Evolutionary conservation across 2,797 vertebrate species (phyloP).

Genomic region (Thripadectes ignobilis): DNA sequence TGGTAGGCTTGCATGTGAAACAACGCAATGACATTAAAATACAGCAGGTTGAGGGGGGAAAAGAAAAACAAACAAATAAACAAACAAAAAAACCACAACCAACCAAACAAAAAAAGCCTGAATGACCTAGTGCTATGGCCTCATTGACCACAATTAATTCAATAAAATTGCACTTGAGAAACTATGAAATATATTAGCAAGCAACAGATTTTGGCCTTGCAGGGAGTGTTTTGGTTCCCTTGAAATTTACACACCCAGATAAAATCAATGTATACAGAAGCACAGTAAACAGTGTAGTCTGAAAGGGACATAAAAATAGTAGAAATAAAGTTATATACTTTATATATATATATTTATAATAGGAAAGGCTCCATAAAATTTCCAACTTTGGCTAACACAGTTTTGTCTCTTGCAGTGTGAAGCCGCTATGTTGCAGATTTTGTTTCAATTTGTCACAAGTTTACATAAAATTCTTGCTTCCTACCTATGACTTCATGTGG

Average conservation of each 20-base stretch:
- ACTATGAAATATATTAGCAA: not conserved
- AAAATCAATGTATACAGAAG: not conserved
- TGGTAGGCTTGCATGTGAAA: not conserved
- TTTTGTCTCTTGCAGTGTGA: not conserved
- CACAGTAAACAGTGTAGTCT: not conserved
- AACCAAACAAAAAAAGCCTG: too few relatives aligned
- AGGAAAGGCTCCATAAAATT: not conserved
- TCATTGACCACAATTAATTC: not conserved
- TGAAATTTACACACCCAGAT: rapidly evolving
- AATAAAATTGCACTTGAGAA: not conserved
- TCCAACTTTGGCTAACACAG: not conserved
- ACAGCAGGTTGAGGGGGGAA: rapidly evolving
- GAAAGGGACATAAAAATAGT: not conserved
- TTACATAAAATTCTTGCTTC: not conserved
- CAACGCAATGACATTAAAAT: not conserved
- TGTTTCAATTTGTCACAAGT: not conserved
- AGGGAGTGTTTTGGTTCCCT: not conserved
- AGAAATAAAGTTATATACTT: too few relatives aligned
- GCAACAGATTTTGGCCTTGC: not conserved
- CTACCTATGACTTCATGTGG: not conserved
- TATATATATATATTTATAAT: not conserved
- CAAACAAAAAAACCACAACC: too few relatives aligned
- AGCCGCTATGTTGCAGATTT: not conserved
- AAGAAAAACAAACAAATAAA: too few relatives aligned
- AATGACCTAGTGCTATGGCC: rapidly evolving